Evolutionary conservation across 2,888 invertebrate species (phyloP).

Genomic region (Drosophila limbata): DNA sequence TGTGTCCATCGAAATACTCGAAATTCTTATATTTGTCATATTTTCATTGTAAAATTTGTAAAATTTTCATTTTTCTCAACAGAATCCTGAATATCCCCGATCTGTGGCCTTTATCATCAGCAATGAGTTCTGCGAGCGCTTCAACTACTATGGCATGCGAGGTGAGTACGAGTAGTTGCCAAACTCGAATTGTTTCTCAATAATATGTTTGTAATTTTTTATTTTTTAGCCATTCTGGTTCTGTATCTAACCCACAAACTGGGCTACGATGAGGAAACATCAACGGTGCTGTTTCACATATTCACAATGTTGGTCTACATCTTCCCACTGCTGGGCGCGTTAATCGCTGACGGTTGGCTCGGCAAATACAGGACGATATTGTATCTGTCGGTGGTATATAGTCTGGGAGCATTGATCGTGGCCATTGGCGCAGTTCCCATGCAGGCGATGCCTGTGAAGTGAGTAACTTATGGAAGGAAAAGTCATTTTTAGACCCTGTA

Average conservation of each 20-base stretch:
- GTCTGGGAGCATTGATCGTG: conserved; percentile 92
- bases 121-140: conserved; percentile 99
- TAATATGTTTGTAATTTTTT: conserved; percentile 51
- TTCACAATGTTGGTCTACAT: conserved; percentile 94
- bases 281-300: conserved; percentile 95
- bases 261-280: conserved; percentile 89
- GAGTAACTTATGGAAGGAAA: conserved; percentile 48
- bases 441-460: conserved; percentile 87
- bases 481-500: not conserved
- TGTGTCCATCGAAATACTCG: too few species aligned
- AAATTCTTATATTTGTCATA: too few species aligned
- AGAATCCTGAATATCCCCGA: conserved; percentile 89
- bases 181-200: conserved; percentile 4
- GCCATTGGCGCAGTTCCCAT: conserved; percentile 89
- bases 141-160: conserved; percentile 98
- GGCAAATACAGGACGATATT: conserved; percentile 95
- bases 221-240: conserved; percentile 92
- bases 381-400: conserved; percentile 94
- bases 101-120: conserved; percentile 96
- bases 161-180: conserved; percentile 87
- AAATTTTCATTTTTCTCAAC: not conserved
- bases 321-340: conserved; percentile 91
- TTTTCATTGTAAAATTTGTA: too few species aligned
- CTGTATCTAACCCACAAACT: conserved; percentile 94
- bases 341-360: conserved; percentile 96